Conservation (phyloP, 2,888 invertebrate genomes). For the Argyresthia goedartella region DNA sequence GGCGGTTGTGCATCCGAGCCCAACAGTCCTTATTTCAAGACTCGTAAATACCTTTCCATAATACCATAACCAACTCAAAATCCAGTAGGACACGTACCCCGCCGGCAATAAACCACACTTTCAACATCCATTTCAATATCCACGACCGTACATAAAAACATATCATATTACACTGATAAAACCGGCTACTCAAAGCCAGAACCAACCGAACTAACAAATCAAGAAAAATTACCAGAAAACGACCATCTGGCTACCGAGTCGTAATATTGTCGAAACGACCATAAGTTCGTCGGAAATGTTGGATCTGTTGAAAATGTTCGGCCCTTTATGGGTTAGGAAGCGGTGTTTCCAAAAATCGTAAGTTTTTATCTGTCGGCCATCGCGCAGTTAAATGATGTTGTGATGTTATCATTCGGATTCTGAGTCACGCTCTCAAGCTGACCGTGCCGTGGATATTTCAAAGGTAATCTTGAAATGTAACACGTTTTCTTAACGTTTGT, state of each 20-base stretch:
- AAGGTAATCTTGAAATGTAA: constrained; percentile 3
- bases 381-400: constrained; percentile 50
- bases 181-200: background rate
- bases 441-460: background rate
- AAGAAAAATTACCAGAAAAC: constrained; percentile 23
- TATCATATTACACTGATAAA: background rate
- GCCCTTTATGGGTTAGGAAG: constrained; percentile 53
- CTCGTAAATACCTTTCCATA: background rate
- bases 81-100: too few relatives aligned
- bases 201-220: constrained; percentile 36
- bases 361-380: constrained; percentile 47
- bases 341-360: constrained; percentile 62
- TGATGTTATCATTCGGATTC: constrained; percentile 34
- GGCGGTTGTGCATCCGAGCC: too few relatives aligned
- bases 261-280: constrained; percentile 45
- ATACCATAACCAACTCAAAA: background rate
- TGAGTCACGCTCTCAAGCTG: constrained; percentile 1
- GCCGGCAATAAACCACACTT: too few relatives aligned
- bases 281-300: constrained; percentile 59
- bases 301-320: constrained; percentile 28
- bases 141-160: background rate
- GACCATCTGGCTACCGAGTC: constrained; percentile 35
- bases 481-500: background rate
- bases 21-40: too few relatives aligned
- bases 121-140: background rate